Evolutionary conservation across 2,888 invertebrate species (phyloP).

Genomic region (Dugesia japonica): DNA sequence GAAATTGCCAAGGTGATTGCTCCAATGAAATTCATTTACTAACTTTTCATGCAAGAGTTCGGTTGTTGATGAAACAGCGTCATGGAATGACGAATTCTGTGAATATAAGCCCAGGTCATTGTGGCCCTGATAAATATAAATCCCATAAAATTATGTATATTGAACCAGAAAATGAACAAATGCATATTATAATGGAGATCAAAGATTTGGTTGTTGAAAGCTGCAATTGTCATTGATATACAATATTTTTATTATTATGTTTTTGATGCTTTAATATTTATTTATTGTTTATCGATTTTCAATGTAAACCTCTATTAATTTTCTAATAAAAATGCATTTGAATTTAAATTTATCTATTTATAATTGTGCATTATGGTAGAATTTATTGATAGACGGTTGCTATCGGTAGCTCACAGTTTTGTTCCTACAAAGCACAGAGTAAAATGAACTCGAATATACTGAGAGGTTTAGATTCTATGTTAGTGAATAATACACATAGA

Average conservation of each 20-base stretch:
- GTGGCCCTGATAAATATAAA: not conserved
- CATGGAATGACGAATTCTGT: not conserved
- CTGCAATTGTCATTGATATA: not conserved
- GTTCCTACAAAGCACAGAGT: too few species aligned
- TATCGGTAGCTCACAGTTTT: too few species aligned
- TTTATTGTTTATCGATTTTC: too few species aligned
- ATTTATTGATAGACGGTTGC: too few species aligned
- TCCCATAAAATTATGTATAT: constrained; percentile 9
- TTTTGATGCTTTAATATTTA: too few species aligned
- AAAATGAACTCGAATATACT: too few species aligned
- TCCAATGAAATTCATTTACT: constrained; percentile 8
- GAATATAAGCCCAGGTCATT: not conserved
- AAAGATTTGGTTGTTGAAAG: not conserved
- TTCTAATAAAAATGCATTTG: too few species aligned
- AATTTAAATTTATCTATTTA: too few species aligned
- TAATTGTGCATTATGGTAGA: too few species aligned
- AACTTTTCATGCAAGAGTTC: constrained; percentile 7
- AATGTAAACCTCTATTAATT: too few species aligned
- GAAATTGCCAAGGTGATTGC: not conserved
- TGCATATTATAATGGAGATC: not conserved
- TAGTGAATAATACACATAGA: too few species aligned
- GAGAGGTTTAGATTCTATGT: too few species aligned
- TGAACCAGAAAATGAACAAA: constrained; percentile 14
- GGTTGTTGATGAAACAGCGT: not conserved
- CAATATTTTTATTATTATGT: not conserved